Base-by-base conservation (phyloP, 35 echinoderm and acorn worm species). In the Patiria miniata region DNA sequence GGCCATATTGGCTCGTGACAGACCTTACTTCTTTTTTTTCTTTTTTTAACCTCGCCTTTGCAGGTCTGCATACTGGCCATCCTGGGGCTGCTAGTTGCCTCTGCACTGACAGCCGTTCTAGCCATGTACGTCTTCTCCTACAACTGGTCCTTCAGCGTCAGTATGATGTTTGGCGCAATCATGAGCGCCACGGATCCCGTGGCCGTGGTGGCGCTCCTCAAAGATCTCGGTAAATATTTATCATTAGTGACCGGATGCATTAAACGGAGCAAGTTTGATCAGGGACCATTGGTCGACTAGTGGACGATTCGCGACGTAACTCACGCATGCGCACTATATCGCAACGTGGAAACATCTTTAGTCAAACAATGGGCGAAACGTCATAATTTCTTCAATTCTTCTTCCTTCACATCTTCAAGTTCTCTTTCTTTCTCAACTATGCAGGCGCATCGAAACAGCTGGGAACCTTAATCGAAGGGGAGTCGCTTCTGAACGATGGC, bases 381-480 rank as follows among this genome's bases (percentile, higher is more conserved):
- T n/a, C n/a, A n/a, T n/a, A n/a, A n/a, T n/a, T n/a, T n/a, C n/a
- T n/a, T n/a, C n/a, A n/a, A n/a, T n/a, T n/a, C n/a, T n/a, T n/a
- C n/a, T n/a, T n/a, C n/a, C n/a, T n/a, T n/a, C n/a, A n/a, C n/a
- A n/a, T n/a, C n/a, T n/a, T n/a, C n/a, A 14, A 73, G 29, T 28
- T 5, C 29, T 28, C 29, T 10, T 73, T 23, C n/a, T 79, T 36
- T 32, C 28, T 81, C 34, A 12, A 32, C 1, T 39, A 2, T 42
- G 12, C 56, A 99, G 96, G 96, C 61, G 96, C 96, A 73, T 99
- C 96, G 8, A 99, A 99, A 42, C 96, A 99, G 79, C 92, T 99
- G 51, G 96, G 96, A 18, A 99, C 96, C 7, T 51, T 99, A 16
- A 99, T 99, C 36, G 96, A 99, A 87, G 96, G 96, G 7, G 96